These are phyloP conservation scores for Archaeoteleia sp. DNA, from an alignment of 2,888 invertebrate genomes.

Conservation along the genomic window DNA sequence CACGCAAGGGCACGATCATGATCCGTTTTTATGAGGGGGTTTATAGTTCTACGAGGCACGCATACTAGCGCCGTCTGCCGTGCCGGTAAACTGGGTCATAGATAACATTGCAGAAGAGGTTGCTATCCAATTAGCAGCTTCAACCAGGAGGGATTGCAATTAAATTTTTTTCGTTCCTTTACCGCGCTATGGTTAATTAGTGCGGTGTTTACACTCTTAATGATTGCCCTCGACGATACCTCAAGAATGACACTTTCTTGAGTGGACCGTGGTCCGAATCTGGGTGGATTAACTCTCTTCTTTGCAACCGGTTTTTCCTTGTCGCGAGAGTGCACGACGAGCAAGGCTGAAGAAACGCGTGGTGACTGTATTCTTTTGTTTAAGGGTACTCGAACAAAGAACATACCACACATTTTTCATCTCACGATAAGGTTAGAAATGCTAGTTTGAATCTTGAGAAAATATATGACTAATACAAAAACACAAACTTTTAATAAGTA, in stretches of 20 bases:
- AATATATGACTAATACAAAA: too few species aligned
- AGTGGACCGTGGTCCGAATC: conserved; percentile 35
- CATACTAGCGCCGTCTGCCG: conserved; percentile 16
- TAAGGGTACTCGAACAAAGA: too few species aligned
- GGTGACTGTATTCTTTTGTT: too few species aligned
- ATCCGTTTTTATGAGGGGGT: conserved; percentile 15
- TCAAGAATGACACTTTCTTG: conserved; percentile 36
- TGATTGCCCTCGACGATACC: conserved; percentile 47
- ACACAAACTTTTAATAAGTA: too few species aligned
- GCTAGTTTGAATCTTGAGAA: too few species aligned
- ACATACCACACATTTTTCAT: too few species aligned
- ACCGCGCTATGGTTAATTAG: conserved; percentile 50
- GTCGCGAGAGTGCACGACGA: conserved; percentile 2
- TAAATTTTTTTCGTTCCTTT: conserved; percentile 49
- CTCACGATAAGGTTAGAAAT: too few species aligned
- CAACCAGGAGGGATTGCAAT: conserved; percentile 52
- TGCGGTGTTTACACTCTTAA: conserved; percentile 45
- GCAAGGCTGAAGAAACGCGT: too few species aligned
- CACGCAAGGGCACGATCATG: conserved; percentile 18
- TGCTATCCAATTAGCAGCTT: conserved; percentile 57
- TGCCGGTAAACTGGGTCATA: conserved; percentile 45
- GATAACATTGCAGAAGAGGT: conserved; percentile 47
- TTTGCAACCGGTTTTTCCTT: conserved; percentile 7
- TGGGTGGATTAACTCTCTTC: conserved; percentile 13
- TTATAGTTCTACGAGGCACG: conserved; percentile 30